Evolutionary conservation across 2,797 vertebrate species (phyloP).

Genomic region (Crossoptilon crossoptilon): DNA sequence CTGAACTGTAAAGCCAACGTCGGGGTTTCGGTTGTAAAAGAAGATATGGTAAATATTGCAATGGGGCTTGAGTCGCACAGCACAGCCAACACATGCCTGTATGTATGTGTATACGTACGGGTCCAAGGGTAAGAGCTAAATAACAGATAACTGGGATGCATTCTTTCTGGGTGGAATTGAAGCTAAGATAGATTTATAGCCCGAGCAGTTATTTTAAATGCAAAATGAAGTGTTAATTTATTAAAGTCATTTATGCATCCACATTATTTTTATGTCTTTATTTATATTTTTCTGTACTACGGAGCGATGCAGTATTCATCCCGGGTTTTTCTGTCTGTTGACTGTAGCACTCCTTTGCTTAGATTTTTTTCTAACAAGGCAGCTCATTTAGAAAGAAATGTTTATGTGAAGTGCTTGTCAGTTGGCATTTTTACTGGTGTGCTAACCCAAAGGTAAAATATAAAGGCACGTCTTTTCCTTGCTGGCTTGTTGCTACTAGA

Average conservation of each 20-base stretch:
- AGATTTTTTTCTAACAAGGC: slow-evolving; percentile 81
- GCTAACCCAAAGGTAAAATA: slow-evolving; percentile 94
- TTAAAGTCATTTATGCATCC: slow-evolving; percentile 58
- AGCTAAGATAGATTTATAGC: background rate
- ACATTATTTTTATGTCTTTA: slow-evolving; percentile 57
- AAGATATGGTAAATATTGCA: slow-evolving; percentile 60
- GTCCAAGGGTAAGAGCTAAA: slow-evolving; percentile 33
- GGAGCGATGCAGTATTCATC: slow-evolving; percentile 30
- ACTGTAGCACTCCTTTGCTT: slow-evolving; percentile 68
- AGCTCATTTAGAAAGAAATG: slow-evolving; percentile 87
- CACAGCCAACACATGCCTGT: background rate
- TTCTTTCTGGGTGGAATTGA: background rate
- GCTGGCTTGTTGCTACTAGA: slow-evolving; percentile 85
- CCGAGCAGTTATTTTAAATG: slow-evolving; percentile 49
- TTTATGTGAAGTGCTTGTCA: slow-evolving; percentile 87
- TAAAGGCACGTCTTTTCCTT: slow-evolving; percentile 94
- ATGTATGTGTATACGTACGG: background rate
- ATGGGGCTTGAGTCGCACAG: background rate
- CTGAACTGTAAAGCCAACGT: slow-evolving; percentile 71
- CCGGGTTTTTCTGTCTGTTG: slow-evolving; percentile 68
- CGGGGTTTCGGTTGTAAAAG: slow-evolving; percentile 69
- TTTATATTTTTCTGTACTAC: slow-evolving; percentile 61
- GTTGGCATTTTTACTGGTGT: slow-evolving; percentile 88
- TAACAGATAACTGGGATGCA: slow-evolving; percentile 22
- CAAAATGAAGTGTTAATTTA: slow-evolving; percentile 74